Base-by-base conservation (phyloP, 2,113 vertebrate genomes). In the Arothron firmamentum region DNA sequence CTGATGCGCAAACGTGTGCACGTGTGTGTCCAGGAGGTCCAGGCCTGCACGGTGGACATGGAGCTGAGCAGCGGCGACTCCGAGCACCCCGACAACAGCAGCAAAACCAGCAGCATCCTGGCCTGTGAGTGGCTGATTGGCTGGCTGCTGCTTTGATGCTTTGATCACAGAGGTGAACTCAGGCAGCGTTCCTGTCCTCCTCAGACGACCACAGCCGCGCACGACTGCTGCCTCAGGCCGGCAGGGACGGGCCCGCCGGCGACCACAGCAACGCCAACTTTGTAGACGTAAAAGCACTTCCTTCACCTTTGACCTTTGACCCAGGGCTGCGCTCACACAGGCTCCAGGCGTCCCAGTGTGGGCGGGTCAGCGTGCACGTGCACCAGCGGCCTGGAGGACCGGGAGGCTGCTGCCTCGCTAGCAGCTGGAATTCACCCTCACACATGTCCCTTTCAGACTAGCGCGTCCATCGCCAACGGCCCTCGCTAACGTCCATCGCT, bases 211-310 rank as follows among this genome's bases (percentile, higher is more conserved):
- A 98, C 82, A 98, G 93, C 78, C 92, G 95, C 62, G 96, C 98
- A 68, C 93, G 91, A 61, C 93, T 98, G 68, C 81, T 92, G 51
- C 87, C 92, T 5, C 88, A 90, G 74, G 65, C 84, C 52, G 92
- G 93, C 80, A 94, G 92, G 78, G 92, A 95, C 42, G 93, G 93
- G n/a, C n/a, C n/a, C 28, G 91, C 25, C 25, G 25, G 89, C n/a
- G 96, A 99, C 85, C 97, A 98, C 77, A 98, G 98, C 77, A 98
- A 98, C 77, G 97, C 97, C 53, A 98, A 97, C 88, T 99, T 92
- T 0, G 93, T 99, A 4, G 95, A 99, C 63, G 97, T 99, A 90
- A 93, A 94, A 84, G 21, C 50, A 53, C 20, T 6, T 43, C 4
- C 23, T 45, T 61, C 5, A 20, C 48, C 49, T 70, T 45, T 43